Evolutionary conservation across 1,140 invertebrate species (phyloP).

Genomic region (Magallana angulata): DNA sequence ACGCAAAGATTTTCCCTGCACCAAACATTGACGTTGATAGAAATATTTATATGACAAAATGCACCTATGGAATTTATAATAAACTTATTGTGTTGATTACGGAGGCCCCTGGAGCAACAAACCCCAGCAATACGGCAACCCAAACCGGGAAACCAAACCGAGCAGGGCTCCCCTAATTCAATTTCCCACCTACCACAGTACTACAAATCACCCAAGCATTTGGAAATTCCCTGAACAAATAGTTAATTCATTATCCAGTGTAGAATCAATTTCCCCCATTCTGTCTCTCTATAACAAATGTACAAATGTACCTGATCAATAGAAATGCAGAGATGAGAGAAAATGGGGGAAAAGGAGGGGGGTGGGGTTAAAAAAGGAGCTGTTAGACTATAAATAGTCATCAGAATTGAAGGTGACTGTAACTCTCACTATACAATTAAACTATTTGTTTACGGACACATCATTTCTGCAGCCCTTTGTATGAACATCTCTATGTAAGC

Average conservation of each 20-base stretch:
- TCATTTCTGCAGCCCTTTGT: too few species aligned
- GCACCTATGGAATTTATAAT: background rate
- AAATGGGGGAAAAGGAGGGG: background rate
- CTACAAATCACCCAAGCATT: conserved; percentile 21
- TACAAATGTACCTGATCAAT: conserved; percentile 18
- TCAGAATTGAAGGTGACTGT: too few species aligned
- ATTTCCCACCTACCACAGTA: background rate
- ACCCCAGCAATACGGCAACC: background rate
- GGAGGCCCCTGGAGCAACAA: background rate
- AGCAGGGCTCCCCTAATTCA: background rate
- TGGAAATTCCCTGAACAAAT: conserved; percentile 37
- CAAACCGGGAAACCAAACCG: background rate
- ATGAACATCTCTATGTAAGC: too few species aligned
- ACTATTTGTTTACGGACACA: too few species aligned
- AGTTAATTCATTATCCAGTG: conserved; percentile 30
- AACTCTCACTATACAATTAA: too few species aligned
- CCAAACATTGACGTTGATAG: too few species aligned
- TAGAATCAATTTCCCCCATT: conserved; percentile 29
- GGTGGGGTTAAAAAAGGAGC: background rate
- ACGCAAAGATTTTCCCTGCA: too few species aligned
- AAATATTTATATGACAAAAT: too few species aligned
- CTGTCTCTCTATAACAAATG: conserved; percentile 24
- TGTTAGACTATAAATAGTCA: too few species aligned
- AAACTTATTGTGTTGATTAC: background rate
- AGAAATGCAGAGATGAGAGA: background rate